Evolutionary conservation across 2,888 invertebrate species (phyloP), one percentile per base, ranked within the genome.

Genomic region (Brachylomia viminalis): DNA sequence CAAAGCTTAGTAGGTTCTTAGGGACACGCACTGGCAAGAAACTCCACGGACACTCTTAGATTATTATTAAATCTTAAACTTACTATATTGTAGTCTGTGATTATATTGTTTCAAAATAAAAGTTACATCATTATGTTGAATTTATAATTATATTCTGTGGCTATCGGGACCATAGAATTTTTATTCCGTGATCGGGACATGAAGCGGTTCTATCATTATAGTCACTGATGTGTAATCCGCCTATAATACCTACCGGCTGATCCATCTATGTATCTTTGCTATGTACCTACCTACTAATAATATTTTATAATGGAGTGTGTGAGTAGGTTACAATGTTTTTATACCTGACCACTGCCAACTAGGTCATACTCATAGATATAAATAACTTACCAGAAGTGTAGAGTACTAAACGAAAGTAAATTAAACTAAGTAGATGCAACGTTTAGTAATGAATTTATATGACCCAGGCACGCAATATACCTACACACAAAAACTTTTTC

Each of bases 291-390:
- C 11, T 42, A 47, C 7, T 52, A 42, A 20, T 56, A 70, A 23
- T 72, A 58, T 72, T 59, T 49, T 17, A 23, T 58, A 69, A 1
- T 33, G 11, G 47, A 64, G 45, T 38, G 45, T 38, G 27, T 13
- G 56, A 38, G 66, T 42, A 49, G 79, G 42, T 38, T 6, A 10
- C 42, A 33, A 49, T 67, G 73, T 67, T 54, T 79, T 61, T 54
- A 71, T 20, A 42, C 17, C n/a, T n/a, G n/a, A n/a, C n/a, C 10
- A 27, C 54, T 80, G 73, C 80, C 79, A 80, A 79, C 27, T 73
- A 27, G 80, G 79, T 62, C 80, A 79, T 79, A 59, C 80, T 62
- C 80, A 79, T 79, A 59, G 38, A 54, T 79, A 79, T 72, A 79
- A 66, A 70, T 58, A 58, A 64, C 42, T 58, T 33, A 52, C 33